Evolutionary conservation across 37 sponge, comb jelly and placozoan species (phyloP), one percentile per base, ranked within the genome.

Genomic region (Theonella swinhoei): DNA sequence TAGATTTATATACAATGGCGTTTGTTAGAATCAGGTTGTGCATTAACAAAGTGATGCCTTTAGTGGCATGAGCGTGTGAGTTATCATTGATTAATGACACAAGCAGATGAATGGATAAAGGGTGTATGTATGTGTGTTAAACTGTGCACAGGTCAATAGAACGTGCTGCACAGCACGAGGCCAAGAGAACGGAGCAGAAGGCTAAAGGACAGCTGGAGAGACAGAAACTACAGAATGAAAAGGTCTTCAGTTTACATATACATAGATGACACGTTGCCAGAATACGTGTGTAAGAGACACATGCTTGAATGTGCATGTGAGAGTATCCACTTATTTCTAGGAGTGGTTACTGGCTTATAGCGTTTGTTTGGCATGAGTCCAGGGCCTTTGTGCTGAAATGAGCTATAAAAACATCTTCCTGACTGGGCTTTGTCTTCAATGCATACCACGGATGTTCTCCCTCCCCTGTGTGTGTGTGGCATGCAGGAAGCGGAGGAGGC

Each of bases 171-270:
- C 70, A 80, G 47, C 97, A 97, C 30, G 97, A 97, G 68, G 97
- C 97, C 36, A 88, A 82, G 72, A 66, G 95, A n/a, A 87, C 78
- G 28, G 97, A 97, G 63, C 97, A 97, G 83, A 87, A 90, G 68
- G 97, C 97, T 20, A 69, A 72, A 33, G 97, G 97, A 25, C 34
- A 73, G 70, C 87, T 97, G 62, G 97, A 97, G 75, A 35, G 97
- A 62, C 95, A 97, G 85, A 97, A 94, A 71, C 86, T 97, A 40
- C 74, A 70, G 36, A 92, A 92, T 75, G 97, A 97, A 65, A 89
- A 79, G 79, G 91, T 73, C 28, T 28, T 33, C n/a, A n/a, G n/a
- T n/a, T n/a, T n/a, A n/a, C n/a, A n/a, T n/a, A n/a, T n/a, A n/a
- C n/a, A n/a, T n/a, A n/a, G n/a, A n/a, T n/a, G n/a, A n/a, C n/a